Base-by-base conservation (phyloP, 1,140 invertebrate genomes). In the Panagrolaimus sp. region DNA sequence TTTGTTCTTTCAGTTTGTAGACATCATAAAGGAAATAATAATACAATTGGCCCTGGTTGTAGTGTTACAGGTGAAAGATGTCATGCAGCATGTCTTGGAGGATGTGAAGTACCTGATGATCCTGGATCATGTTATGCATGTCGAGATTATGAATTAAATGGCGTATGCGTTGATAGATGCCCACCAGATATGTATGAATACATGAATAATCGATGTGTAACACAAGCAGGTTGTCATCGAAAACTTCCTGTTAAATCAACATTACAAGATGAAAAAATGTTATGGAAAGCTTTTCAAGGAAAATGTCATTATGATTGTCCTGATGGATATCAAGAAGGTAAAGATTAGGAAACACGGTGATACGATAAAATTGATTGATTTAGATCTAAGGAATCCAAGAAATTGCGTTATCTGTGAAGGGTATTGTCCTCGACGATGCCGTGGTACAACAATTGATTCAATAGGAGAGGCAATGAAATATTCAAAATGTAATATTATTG, bases 401-500 rank as follows among this genome's bases (percentile, higher is more conserved):
- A 67, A 67, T 23, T 87, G 87, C 70, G 68, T 75, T 9, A 78
- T 71, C 53, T 87, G 86, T 75, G 57, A 74, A 66, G 83, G 79
- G 13, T 74, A 72, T 31, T 87, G 86, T 74, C 86, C 85, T 8
- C 87, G 85, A 84, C 79, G 73, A 38, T 77, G 76, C 62, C 31
- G 25, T 13, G 78, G 69, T 0, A 68, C 47, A 31, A 74, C 70
- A 3, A 63, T 77, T 44, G 78, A 77, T 67, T 78, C 76, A n/a
- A 66, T 78, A 31, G 74, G 76, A 8, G 85, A 89, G 1, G 90
- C 90, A 0, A 88, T 91, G 81, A 87, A 86, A 65, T 87, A 91
- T 16, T 87, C 88, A 67, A 92, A 91, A 1, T 97, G 94, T 82
- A 96, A 92, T 0, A 87, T 89, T 72, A 91, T 93, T 45, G 88